Evolutionary conservation across 37 sponge, comb jelly and placozoan genomes (phyloP), one percentile per base, ranked within the genome.

Genomic region (Tethya wilhelma): DNA sequence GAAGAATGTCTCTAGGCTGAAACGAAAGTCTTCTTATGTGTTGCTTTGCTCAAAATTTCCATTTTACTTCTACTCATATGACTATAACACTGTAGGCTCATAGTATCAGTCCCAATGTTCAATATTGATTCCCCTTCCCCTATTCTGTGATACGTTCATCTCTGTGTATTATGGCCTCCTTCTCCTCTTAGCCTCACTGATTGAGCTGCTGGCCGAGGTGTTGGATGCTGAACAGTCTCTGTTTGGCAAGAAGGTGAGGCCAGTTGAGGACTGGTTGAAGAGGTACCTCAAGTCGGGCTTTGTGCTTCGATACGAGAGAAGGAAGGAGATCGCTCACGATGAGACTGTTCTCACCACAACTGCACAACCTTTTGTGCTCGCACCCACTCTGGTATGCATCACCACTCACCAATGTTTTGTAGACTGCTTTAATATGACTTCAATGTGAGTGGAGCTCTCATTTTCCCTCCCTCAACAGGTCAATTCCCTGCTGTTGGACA

Each of bases 261-360:
- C 92, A 7, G 43, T 92, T 57, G 84, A 87, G 20, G 79, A 92
- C 38, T 86, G 88, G 75, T 77, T 92, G 28, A 87, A 83, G 76
- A 83, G 76, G 73, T 92, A 83, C 57, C 71, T 90, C 20, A 90
- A 71, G 87, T 33, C 73, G 56, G 92, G 92, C 1, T 87, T 92
- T 87, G 76, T 59, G 5, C 77, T 78, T 20, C 84, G 83, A 1
- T 92, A 92, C 44, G 84, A 83, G 77, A 66, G 92, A 32, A 64
- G 75, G 77, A 92, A 92, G 56, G 77, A 78, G 67, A 78, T 87
- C 28, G 79, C 78, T 30, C 41, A 78, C 2, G 84, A 87, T 55
- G 88, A 92, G 75, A 75, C 82, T 0, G 39, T 83, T 20, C 67
- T 57, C 6, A 56, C 42, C 2, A 43, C 37, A n/a, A 78, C 67